These are phyloP conservation scores for Scytalopus superciliaris DNA, from an alignment of 2,113 vertebrate genomes.

Conservation along the genomic window DNA sequence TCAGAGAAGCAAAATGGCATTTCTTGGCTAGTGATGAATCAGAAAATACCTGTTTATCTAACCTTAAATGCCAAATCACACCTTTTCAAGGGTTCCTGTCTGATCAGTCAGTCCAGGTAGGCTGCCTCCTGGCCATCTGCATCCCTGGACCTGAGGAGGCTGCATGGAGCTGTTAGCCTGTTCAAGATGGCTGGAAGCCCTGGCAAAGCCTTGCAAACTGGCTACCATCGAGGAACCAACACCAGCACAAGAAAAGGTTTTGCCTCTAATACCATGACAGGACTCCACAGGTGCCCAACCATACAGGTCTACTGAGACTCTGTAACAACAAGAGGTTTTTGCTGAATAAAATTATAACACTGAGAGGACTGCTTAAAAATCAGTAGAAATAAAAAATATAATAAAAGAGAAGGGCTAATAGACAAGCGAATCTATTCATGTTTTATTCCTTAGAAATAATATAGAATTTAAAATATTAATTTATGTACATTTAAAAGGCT, in stretches of 20 bases:
- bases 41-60: conserved; percentile 16
- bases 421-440: neutral
- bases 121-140: neutral
- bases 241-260: neutral
- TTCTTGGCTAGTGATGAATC: neutral
- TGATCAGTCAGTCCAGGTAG: neutral
- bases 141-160: neutral
- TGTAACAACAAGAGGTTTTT: neutral
- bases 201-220: neutral
- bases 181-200: neutral
- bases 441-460: conserved; percentile 60
- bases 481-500: conserved; percentile 60
- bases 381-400: neutral
- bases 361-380: conserved; percentile 7
- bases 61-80: conserved; percentile 22
- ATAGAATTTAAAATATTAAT: conserved; percentile 63
- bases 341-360: neutral
- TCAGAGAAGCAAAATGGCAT: neutral
- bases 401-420: neutral
- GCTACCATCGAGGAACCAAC: neutral
- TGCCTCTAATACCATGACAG: neutral
- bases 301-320: neutral
- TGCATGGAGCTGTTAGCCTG: neutral
- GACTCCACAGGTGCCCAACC: neutral
- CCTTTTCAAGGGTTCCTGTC: neutral